Evolutionary conservation across 1,140 invertebrate species (phyloP).

Genomic region (Microplitis demolitor): DNA sequence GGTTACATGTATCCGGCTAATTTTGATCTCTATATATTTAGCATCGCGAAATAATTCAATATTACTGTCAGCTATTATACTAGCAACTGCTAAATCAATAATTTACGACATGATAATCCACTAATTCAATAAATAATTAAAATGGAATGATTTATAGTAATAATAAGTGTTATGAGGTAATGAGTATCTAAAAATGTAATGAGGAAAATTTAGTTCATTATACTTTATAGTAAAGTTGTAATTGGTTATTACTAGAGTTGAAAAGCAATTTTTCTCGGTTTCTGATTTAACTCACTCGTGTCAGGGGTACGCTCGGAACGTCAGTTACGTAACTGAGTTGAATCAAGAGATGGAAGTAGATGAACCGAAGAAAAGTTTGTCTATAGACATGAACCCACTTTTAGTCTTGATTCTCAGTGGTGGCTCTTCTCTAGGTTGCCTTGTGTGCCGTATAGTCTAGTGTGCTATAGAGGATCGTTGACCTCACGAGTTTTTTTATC

Average conservation of each 20-base stretch:
- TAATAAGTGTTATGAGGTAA: too few species aligned
- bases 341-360: neutral
- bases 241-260: neutral
- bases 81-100: too few species aligned
- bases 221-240: neutral
- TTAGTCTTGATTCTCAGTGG: neutral
- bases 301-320: neutral
- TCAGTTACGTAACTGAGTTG: neutral
- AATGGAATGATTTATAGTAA: too few species aligned
- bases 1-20: too few species aligned
- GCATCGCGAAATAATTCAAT: too few species aligned
- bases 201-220: neutral
- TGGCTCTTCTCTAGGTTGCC: neutral
- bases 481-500: neutral
- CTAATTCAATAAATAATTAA: neutral
- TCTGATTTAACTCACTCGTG: neutral
- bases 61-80: too few species aligned
- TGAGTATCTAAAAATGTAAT: too few species aligned
- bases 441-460: neutral
- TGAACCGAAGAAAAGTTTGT: constrained; percentile 15
- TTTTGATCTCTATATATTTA: too few species aligned
- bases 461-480: constrained; percentile 14
- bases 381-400: constrained; percentile 23
- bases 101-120: too few species aligned
- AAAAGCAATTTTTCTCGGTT: neutral